phyloP scores from a whole-genome alignment of 2,113 vertebrate species.

The Sebastes fasciatus region DNA sequence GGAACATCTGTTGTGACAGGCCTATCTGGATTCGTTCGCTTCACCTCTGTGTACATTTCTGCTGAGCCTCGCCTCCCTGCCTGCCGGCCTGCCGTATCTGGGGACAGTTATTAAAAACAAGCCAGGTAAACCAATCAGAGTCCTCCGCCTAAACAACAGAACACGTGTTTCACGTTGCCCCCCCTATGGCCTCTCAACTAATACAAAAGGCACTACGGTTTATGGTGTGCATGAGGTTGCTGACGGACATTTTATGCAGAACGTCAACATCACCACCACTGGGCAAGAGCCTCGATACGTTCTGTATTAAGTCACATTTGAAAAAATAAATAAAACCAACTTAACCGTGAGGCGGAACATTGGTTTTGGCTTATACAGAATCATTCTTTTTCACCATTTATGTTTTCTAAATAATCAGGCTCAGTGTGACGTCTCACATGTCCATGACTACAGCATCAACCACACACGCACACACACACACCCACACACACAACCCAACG shows the following conservation, averaged over 20 bases:
- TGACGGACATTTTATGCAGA: conserved; percentile 68
- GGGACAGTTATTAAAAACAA: conserved; percentile 66
- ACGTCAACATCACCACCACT: conserved; percentile 49
- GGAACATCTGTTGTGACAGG: conserved; percentile 81
- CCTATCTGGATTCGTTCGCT: conserved; percentile 33
- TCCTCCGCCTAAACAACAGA: conserved; percentile 36
- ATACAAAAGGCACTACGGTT: conserved; percentile 44
- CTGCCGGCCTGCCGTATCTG: conserved; percentile 33
- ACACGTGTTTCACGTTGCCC: conserved; percentile 53
- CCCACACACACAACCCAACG: not conserved
- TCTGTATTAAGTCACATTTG: conserved; percentile 51
- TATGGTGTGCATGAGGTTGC: conserved; percentile 42
- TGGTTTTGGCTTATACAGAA: conserved; percentile 3
- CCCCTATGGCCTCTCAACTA: conserved; percentile 13
- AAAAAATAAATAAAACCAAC: conserved; percentile 53
- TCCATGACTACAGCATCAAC: not conserved
- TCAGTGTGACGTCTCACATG: conserved; percentile 7
- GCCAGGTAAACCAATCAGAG: conserved; percentile 53
- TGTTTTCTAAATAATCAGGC: conserved; percentile 49
- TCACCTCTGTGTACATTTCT: conserved; percentile 57
- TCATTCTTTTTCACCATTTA: conserved; percentile 22
- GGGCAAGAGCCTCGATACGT: conserved; percentile 20
- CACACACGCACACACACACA: not conserved
- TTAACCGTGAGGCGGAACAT: conserved; percentile 12
- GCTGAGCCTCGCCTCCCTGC: conserved; percentile 11